Evolutionary conservation across 2,113 vertebrate genomes (phyloP).

Genomic region (Hemiscyllium ocellatum): DNA sequence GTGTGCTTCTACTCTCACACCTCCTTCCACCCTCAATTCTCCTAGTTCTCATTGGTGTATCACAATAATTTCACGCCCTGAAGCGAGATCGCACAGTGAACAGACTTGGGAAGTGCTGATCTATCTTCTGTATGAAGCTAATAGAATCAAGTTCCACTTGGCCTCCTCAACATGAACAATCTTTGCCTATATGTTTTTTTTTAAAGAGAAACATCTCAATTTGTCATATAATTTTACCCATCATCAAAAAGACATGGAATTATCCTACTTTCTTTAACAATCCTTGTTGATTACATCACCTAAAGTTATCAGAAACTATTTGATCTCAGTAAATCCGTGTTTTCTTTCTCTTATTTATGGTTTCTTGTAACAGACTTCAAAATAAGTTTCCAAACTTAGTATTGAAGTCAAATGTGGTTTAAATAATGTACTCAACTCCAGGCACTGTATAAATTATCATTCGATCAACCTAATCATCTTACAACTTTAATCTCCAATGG

Average conservation of each 20-base stretch:
- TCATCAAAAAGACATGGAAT: neutral
- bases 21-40: too few species aligned
- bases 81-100: too few species aligned
- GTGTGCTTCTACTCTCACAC: too few species aligned
- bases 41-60: too few species aligned
- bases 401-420: conserved; percentile 11
- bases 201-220: neutral
- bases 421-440: neutral
- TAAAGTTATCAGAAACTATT: neutral
- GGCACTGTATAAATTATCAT: neutral
- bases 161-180: neutral
- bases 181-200: neutral
- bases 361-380: neutral
- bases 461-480: neutral
- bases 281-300: neutral
- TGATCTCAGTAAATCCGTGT: neutral
- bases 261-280: neutral
- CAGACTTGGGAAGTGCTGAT: too few species aligned
- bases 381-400: neutral
- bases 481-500: neutral
- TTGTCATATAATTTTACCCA: neutral
- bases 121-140: too few species aligned
- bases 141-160: too few species aligned
- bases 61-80: too few species aligned
- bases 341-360: neutral